These are phyloP conservation scores for Notoglanidium macrostoma DNA, from an alignment of 2,797 vertebrate species.

Conservation along the genomic window DNA sequence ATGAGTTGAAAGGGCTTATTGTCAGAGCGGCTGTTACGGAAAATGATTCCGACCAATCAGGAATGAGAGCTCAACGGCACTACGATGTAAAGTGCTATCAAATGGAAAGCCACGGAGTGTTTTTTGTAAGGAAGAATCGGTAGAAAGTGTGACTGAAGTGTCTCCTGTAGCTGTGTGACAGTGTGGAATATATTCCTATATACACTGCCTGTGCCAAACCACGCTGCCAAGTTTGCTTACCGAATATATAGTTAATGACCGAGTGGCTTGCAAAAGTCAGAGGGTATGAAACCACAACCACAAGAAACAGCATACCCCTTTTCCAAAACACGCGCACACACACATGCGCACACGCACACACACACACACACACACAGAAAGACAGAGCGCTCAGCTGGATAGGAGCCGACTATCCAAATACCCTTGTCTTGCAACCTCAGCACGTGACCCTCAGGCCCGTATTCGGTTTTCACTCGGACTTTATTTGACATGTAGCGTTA, in stretches of 20 bases:
- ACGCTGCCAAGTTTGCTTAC: constrained; percentile 61
- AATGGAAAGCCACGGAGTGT: background rate
- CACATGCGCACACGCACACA: constrained; percentile 51
- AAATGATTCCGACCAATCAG: background rate
- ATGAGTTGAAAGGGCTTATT: too few species aligned
- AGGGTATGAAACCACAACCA: constrained; percentile 68
- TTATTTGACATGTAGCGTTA: constrained; percentile 41
- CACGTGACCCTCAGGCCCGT: constrained; percentile 63
- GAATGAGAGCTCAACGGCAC: background rate
- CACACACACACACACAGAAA: constrained; percentile 46
- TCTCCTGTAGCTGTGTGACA: background rate
- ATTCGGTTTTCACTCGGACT: constrained; percentile 62
- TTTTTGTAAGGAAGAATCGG: background rate
- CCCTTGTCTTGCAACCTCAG: constrained; percentile 67
- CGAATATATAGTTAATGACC: constrained; percentile 65
- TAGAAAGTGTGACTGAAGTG: background rate
- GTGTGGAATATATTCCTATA: background rate
- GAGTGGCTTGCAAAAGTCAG: constrained; percentile 62
- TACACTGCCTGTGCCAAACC: constrained; percentile 29
- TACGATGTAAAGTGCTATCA: background rate
- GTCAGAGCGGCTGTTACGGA: too few species aligned
- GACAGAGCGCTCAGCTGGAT: constrained; percentile 56
- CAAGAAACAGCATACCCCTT: constrained; percentile 61
- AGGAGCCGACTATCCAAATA: constrained; percentile 63
- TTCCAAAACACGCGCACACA: constrained; percentile 40